Base-by-base conservation (phyloP, 2,888 invertebrate species). In the Xestia rhomboidea region DNA sequence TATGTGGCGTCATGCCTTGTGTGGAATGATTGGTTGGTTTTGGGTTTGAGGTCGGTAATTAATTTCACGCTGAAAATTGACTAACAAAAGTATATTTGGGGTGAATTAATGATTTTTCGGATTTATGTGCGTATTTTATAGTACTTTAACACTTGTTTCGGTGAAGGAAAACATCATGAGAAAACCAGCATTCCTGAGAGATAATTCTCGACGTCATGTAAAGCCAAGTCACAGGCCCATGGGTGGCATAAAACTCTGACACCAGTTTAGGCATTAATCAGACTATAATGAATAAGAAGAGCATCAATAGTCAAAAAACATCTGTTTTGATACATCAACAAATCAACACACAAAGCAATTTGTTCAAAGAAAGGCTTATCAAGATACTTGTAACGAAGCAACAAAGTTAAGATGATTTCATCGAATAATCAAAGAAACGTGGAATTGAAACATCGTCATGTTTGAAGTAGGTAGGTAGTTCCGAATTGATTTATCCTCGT, bases 1-100 rank as follows among this genome's bases (percentile, higher is more conserved):
- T 77, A 54, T 82, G 73, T 85, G 85, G 63, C 81, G 82, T 79
- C 73, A 80, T 24, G 41, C 62, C 54, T 51, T 15, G 41, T 66
- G 51, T 24, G 73, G 24, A 34, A 44, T 68, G 78, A 77, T 73
- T 24, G 60, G 54, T 72, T 34, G 68, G 67, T 49, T 46, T 49
- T 68, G 24, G 41, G 62, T 57, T 77, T 41, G 67, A 57, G 34
- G 49, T 57, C 27, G 34, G 34, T 54, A 34, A 57, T 70, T 77
- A 68, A 77, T 69, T 64, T 64, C 8, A n/a, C 41, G 41, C n/a
- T 1, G 41, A 64, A 64, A 41, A 64, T 64, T 41, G 8, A 64
- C 41, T 41, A 64, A n/a, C n/a, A 41, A 64, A 41, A n/a, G 1
- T 64, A n/a, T 15, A 15, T 41, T 64, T n/a, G 8, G 18, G 11